A percentile compares a stretch with the other conserved stretches of the same genome.
Conservation (phyloP, 2,888 invertebrate species). For the Spodoptera littoralis region DNA sequence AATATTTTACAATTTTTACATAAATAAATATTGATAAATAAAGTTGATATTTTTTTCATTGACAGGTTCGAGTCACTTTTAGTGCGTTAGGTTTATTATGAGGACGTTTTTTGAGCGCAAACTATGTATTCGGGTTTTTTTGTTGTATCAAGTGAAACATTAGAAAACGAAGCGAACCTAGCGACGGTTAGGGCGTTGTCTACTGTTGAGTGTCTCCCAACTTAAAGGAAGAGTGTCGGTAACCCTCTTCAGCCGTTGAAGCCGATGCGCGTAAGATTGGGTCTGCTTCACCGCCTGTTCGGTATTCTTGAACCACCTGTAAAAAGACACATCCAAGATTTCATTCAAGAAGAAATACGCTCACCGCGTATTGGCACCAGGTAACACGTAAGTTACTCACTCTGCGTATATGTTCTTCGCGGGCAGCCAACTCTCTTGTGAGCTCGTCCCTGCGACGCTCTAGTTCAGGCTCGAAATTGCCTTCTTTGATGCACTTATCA, state of each 20-base stretch:
- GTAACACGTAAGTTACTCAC: slow-evolving; percentile 54
- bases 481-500: slow-evolving; percentile 67
- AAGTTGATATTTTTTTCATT: no score
- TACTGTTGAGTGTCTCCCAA: slow-evolving; percentile 57
- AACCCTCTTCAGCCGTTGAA: slow-evolving; percentile 72
- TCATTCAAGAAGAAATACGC: no score
- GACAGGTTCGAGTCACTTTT: background rate
- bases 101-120: slow-evolving; percentile 30
- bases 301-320: slow-evolving; percentile 77
- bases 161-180: slow-evolving; percentile 14
- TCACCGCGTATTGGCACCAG: background rate
- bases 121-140: slow-evolving; percentile 17
- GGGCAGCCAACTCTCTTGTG: slow-evolving; percentile 66
- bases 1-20: slow-evolving; percentile 28
- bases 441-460: slow-evolving; percentile 72
- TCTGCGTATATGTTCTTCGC: slow-evolving; percentile 76
- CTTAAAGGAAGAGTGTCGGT: slow-evolving; percentile 71
- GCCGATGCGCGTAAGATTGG: slow-evolving; percentile 69
- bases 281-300: slow-evolving; percentile 59
- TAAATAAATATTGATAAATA: slow-evolving; percentile 16
- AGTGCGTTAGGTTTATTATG: slow-evolving; percentile 2
- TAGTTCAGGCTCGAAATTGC: slow-evolving; percentile 66
- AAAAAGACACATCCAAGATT: no score
- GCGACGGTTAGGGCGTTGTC: slow-evolving; percentile 2
- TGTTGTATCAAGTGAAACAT: slow-evolving; percentile 12